Evolutionary conservation across 2,113 vertebrate genomes (phyloP).

Genomic region (Toxostoma redivivum): DNA sequence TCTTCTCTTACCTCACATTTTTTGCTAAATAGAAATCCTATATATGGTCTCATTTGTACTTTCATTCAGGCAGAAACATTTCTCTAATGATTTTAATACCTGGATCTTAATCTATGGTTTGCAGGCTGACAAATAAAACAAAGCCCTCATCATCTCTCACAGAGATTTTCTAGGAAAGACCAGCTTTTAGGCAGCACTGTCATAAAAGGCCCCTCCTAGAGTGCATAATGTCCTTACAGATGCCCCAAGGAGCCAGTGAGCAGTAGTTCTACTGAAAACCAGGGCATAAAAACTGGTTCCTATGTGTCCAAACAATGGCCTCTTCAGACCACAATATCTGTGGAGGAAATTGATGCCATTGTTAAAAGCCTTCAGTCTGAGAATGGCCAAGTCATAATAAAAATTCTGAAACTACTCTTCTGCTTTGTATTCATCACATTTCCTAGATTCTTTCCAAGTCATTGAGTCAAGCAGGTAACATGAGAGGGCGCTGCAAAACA

Average conservation of each 20-base stretch:
- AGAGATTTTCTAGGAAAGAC: not conserved
- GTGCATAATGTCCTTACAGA: not conserved
- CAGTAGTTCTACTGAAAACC: not conserved
- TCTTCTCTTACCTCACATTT: not conserved
- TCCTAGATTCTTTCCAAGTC: not conserved
- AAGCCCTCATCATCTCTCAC: not conserved
- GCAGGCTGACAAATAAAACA: not conserved
- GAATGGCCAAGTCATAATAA: not conserved
- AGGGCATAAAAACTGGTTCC: not conserved
- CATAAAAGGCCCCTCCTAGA: not conserved
- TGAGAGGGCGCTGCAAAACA: not conserved
- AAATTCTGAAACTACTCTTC: not conserved
- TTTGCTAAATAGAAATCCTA: not conserved
- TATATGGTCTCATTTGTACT: not conserved
- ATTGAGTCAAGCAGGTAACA: not conserved
- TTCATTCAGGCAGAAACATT: not conserved
- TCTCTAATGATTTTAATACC: not conserved
- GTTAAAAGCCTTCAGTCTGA: not conserved
- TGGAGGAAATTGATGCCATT: not conserved
- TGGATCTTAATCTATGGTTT: not conserved
- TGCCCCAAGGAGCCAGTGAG: accelerated
- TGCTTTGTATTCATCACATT: not conserved
- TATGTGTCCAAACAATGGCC: not conserved
- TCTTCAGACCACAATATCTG: not conserved
- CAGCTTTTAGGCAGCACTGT: not conserved